Evolutionary conservation across 1,140 invertebrate genomes (phyloP).

Genomic region (Dolichoris vasculosae): DNA sequence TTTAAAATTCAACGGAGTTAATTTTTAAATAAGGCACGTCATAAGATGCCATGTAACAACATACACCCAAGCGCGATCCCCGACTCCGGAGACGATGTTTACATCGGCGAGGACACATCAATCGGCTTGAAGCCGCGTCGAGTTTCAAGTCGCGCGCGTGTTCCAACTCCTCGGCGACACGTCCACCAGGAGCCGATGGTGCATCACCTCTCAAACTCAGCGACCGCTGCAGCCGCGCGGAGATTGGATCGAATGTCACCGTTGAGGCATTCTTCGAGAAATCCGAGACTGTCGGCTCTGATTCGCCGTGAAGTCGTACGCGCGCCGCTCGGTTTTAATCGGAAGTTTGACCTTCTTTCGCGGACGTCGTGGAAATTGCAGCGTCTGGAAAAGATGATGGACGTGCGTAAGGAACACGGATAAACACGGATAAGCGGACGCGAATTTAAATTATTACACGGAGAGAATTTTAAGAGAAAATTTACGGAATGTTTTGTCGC

Average conservation of each 20-base stretch:
- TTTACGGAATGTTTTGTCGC: no score
- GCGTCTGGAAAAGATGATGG: not conserved
- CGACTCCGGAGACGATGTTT: conserved; percentile 36
- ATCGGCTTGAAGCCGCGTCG: conserved; percentile 51
- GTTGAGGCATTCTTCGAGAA: conserved; percentile 55
- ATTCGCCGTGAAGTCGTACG: not conserved
- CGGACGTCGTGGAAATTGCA: not conserved
- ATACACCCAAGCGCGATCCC: conserved; percentile 43
- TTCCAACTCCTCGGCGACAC: not conserved
- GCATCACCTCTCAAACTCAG: conserved; percentile 2
- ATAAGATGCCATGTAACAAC: conserved; percentile 53
- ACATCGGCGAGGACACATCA: conserved; percentile 47
- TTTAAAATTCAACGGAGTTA: conserved; percentile 12
- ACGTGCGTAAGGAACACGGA: no score
- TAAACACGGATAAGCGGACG: no score
- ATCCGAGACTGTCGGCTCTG: not conserved
- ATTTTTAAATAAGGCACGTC: conserved; percentile 30
- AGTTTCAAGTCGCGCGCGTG: conserved; percentile 61
- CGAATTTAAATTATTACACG: no score
- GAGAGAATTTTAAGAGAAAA: no score
- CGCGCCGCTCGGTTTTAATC: not conserved
- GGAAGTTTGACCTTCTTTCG: conserved; percentile 17
- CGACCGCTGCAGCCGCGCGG: not conserved
- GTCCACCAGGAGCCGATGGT: conserved; percentile 37
- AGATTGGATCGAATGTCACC: conserved; percentile 57